Evolutionary conservation across 2,888 invertebrate species (phyloP).

Genomic region (Cecidostiba fungosa): DNA sequence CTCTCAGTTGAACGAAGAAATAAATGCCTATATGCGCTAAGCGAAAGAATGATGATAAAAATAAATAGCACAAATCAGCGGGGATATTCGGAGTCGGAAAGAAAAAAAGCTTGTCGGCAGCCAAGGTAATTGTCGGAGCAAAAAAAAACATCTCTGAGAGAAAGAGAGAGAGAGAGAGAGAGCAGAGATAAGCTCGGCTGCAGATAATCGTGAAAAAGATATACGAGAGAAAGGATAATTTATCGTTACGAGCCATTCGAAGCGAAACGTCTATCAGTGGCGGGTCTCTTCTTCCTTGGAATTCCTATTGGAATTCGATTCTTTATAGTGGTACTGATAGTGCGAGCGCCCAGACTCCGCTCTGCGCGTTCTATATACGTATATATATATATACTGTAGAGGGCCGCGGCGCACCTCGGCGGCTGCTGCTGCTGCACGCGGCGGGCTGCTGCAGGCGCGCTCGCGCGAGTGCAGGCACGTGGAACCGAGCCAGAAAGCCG

Average conservation of each 20-base stretch:
- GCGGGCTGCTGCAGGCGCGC: slow-evolving; percentile 49
- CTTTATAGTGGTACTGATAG: slow-evolving; percentile 65
- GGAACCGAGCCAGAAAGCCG: slow-evolving; percentile 75
- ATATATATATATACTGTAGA: not conserved
- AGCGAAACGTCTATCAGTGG: slow-evolving; percentile 68
- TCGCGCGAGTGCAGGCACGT: slow-evolving; percentile 66
- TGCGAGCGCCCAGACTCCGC: slow-evolving; percentile 49
- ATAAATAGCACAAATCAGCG: slow-evolving; percentile 18
- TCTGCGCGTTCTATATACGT: not conserved
- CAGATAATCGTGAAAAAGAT: slow-evolving; percentile 56
- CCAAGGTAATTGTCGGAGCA: slow-evolving; percentile 24
- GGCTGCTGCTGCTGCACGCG: not conserved
- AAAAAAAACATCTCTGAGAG: slow-evolving; percentile 10
- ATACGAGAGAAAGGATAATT: slow-evolving; percentile 63
- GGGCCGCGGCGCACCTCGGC: not conserved
- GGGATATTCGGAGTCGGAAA: not conserved
- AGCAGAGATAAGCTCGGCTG: slow-evolving; percentile 27
- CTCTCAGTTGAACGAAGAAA: not conserved
- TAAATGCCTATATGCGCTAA: not conserved
- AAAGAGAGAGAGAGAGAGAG: not conserved
- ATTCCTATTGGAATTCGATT: slow-evolving; percentile 77
- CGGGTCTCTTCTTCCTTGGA: slow-evolving; percentile 65
- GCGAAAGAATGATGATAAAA: not conserved
- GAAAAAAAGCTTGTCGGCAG: slow-evolving; percentile 3
- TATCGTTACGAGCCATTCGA: slow-evolving; percentile 67